A percentile compares a stretch with the other conserved stretches of the same genome.
Conservation (phyloP, 2,113 vertebrate species). For the Oncorhynchus masou region DNA sequence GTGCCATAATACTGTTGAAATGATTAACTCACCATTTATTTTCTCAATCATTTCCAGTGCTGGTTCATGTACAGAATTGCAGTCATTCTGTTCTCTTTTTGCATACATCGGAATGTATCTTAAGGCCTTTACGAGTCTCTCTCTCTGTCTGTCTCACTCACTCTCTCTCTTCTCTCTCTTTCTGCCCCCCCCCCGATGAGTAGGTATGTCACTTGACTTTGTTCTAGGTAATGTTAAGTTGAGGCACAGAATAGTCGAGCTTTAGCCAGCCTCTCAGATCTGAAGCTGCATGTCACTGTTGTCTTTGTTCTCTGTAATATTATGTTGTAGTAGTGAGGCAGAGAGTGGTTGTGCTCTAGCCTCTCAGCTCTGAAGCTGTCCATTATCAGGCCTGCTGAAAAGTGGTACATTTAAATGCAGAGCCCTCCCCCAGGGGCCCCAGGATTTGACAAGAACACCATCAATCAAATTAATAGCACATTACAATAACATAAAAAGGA, state of each 20-base stretch:
- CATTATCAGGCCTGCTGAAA: constrained; percentile 20
- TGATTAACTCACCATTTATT: background rate
- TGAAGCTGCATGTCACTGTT: background rate
- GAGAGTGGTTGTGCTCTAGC: background rate
- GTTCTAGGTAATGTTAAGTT: background rate
- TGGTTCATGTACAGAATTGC: no score
- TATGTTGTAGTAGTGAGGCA: background rate
- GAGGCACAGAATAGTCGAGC: background rate
- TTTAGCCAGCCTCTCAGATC: background rate
- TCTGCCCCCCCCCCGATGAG: background rate
- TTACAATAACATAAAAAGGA: constrained; percentile 58
- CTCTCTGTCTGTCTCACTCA: background rate
- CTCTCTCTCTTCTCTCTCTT: background rate
- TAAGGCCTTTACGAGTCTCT: background rate
- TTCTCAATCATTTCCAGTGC: background rate
- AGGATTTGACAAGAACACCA: constrained; percentile 51
- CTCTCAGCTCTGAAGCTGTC: constrained; percentile 8
- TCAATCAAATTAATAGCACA: constrained; percentile 67
- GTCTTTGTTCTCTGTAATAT: background rate
- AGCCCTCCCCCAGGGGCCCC: constrained; percentile 16
- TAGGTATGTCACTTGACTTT: background rate
- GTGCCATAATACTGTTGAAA: constrained; percentile 10
- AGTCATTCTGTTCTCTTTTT: no score
- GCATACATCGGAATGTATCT: no score
- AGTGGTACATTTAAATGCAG: constrained; percentile 38